phyloP scores from a whole-genome alignment of 2,888 invertebrate genomes.

The Agrotis clavis region DNA sequence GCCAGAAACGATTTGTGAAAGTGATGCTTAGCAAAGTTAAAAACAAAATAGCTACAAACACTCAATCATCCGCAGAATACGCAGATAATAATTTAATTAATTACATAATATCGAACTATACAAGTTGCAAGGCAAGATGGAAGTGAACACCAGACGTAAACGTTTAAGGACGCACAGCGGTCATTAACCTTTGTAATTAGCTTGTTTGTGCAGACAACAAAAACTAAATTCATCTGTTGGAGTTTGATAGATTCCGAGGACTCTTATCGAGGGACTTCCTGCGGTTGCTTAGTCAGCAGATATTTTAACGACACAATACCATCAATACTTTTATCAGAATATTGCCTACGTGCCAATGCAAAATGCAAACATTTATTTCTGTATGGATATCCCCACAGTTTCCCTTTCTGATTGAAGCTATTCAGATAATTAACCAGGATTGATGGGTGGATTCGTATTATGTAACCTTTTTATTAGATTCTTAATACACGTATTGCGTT shows the following conservation, averaged over 20 bases:
- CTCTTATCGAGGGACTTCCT: slow-evolving; percentile 4
- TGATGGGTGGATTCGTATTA: background rate
- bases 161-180: slow-evolving; percentile 5
- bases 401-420: slow-evolving; percentile 19
- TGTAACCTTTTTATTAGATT: background rate
- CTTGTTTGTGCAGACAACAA: slow-evolving; percentile 5
- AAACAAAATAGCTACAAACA: background rate
- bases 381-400: slow-evolving; percentile 5
- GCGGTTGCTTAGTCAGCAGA: slow-evolving; percentile 5
- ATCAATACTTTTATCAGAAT: slow-evolving; percentile 1
- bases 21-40: background rate
- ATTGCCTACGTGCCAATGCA: background rate
- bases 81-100: background rate
- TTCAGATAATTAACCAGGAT: slow-evolving; percentile 5
- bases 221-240: slow-evolving; percentile 5
- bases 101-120: background rate
- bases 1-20: background rate
- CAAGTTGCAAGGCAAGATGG: slow-evolving; percentile 8
- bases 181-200: slow-evolving; percentile 27
- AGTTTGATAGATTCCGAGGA: background rate
- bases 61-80: background rate
- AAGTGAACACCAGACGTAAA: slow-evolving; percentile 23
- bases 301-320: slow-evolving; percentile 6
- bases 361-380: slow-evolving; percentile 6
- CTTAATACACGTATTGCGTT: background rate